A percentile compares a stretch with the other conserved stretches of the same genome.
These are phyloP conservation scores for Thinocorus orbignyianus DNA, from an alignment of 2,113 vertebrate species.

Conservation along the genomic window DNA sequence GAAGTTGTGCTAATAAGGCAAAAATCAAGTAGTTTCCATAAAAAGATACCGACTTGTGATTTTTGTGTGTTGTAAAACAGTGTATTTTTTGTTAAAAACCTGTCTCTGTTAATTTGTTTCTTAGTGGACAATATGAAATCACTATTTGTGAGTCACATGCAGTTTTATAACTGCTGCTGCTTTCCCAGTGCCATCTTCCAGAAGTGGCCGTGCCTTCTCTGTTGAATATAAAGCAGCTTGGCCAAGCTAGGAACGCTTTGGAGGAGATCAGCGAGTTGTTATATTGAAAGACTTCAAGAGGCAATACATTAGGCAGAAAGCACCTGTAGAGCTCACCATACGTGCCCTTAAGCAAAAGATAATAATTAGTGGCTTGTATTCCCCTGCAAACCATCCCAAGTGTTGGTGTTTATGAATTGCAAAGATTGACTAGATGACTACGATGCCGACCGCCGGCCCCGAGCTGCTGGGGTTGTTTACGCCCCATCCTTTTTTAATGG, in stretches of 20 bases:
- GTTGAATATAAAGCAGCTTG: slow-evolving; percentile 44
- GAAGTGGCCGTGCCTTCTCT: slow-evolving; percentile 10
- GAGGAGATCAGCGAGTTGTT: slow-evolving; percentile 37
- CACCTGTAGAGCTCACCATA: slow-evolving; percentile 76
- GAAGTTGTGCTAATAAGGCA: not conserved
- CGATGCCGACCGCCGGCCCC: slow-evolving; percentile 7
- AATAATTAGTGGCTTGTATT: slow-evolving; percentile 77
- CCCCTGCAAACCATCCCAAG: slow-evolving; percentile 60
- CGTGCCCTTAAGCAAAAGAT: slow-evolving; percentile 78
- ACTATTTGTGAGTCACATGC: not conserved
- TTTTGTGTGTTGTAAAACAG: not conserved
- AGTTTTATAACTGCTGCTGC: not conserved
- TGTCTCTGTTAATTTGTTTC: not conserved
- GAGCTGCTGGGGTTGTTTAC: slow-evolving; percentile 75
- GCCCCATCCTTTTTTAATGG: slow-evolving; percentile 75
- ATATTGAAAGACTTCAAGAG: slow-evolving; percentile 55
- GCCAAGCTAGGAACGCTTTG: slow-evolving; percentile 35
- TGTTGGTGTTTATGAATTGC: slow-evolving; percentile 66
- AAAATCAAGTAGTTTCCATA: not conserved
- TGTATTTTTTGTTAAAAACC: not conserved
- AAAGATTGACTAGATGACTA: slow-evolving; percentile 42
- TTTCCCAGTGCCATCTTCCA: slow-evolving; percentile 25
- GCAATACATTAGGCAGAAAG: slow-evolving; percentile 60
- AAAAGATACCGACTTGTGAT: not conserved
- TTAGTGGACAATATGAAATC: not conserved